Percentiles rank a stretch among this genome's conserved stretches.
phyloP scores from a whole-genome alignment of 2,888 invertebrate species.

The Himalopsyche japonica region DNA sequence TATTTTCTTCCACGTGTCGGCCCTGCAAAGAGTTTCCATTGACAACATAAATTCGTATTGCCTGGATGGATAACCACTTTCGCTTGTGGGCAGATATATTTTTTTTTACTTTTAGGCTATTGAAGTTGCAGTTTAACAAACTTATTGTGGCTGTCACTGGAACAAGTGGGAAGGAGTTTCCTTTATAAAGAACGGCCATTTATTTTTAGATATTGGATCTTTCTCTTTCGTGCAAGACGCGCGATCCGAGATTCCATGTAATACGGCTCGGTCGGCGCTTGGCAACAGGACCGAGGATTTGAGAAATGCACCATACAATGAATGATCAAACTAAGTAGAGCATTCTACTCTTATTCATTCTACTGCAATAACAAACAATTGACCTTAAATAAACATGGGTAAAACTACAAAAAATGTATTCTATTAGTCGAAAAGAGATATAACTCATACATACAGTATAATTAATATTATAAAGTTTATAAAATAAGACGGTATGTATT shows the following conservation, averaged over 20 bases:
- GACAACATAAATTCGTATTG: background rate
- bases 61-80: conserved; percentile 8
- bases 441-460: too few relatives aligned
- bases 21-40: background rate
- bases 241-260: background rate
- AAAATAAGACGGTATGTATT: too few relatives aligned
- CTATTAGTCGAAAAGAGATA: too few relatives aligned
- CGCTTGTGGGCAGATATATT: conserved; percentile 15
- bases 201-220: background rate
- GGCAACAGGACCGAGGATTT: background rate
- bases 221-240: background rate
- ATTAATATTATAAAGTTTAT: too few relatives aligned
- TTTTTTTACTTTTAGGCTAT: background rate
- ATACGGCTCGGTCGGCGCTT: background rate
- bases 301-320: too few relatives aligned
- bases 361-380: too few relatives aligned
- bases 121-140: conserved; percentile 14
- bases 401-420: too few relatives aligned
- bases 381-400: too few relatives aligned
- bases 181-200: background rate
- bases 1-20: background rate
- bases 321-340: too few relatives aligned
- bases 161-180: background rate
- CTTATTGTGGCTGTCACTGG: conserved; percentile 10
- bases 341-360: too few relatives aligned